Percentiles rank a stretch among this genome's conserved stretches.
Evolutionary conservation across 1,140 invertebrate species (phyloP).

Genomic region (Vanessa tameamea): DNA sequence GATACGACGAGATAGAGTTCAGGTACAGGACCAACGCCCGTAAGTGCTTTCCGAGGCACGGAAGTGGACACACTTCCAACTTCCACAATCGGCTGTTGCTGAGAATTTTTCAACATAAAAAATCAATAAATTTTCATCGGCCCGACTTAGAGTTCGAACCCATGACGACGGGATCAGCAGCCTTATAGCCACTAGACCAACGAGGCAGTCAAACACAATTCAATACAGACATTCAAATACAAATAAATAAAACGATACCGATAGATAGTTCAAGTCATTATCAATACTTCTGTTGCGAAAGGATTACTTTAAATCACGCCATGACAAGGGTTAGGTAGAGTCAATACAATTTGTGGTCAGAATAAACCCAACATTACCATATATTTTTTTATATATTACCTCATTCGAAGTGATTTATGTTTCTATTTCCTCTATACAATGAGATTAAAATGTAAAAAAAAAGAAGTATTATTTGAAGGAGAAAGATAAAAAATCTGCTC

Average conservation of each 20-base stretch:
- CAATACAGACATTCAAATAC: neutral
- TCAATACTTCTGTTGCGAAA: constrained; percentile 16
- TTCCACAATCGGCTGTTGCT: too few relatives aligned
- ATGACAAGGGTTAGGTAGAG: constrained; percentile 25
- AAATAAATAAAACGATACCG: neutral
- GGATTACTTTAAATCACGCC: constrained; percentile 25
- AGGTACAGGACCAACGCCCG: too few relatives aligned
- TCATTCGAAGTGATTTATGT: constrained; percentile 12
- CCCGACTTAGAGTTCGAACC: too few relatives aligned
- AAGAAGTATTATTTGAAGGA: neutral
- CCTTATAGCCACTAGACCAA: too few relatives aligned
- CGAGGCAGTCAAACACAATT: too few relatives aligned
- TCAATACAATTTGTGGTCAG: constrained; percentile 23
- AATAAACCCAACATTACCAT: constrained; percentile 16
- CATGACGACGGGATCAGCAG: too few relatives aligned
- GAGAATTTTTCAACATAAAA: too few relatives aligned
- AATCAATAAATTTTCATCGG: too few relatives aligned
- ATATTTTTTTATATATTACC: constrained; percentile 17
- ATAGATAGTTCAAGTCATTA: constrained; percentile 1
- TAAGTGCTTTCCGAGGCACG: too few relatives aligned
- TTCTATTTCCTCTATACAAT: neutral
- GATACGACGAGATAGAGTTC: too few relatives aligned
- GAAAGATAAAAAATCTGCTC: neutral
- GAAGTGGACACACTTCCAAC: too few relatives aligned
- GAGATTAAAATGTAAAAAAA: neutral